These are phyloP conservation scores for Limnothrissa miodon DNA, from an alignment of 2,113 vertebrate genomes.

Conservation along the genomic window DNA sequence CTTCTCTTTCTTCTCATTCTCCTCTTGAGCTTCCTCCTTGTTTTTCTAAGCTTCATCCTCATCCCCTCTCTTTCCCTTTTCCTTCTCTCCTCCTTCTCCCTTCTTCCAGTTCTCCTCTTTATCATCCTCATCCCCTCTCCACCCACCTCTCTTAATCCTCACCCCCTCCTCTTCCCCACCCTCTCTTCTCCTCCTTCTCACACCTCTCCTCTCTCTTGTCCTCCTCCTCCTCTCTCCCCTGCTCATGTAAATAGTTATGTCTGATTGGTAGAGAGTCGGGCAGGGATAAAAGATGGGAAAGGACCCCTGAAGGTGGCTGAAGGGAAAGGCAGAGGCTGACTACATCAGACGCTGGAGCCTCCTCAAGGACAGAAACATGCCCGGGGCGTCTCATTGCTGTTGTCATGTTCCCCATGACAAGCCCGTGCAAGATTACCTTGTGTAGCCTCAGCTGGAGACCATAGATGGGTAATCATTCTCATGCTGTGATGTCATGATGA, in stretches of 20 bases:
- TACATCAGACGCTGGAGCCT: not conserved
- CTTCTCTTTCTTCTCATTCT: too few relatives aligned
- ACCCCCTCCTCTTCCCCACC: not conserved
- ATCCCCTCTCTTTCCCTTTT: slow-evolving; percentile 12
- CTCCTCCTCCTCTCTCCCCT: not conserved
- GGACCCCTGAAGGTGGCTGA: not conserved
- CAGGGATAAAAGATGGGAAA: not conserved
- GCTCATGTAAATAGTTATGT: not conserved
- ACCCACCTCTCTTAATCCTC: not conserved
- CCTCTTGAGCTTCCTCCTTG: too few relatives aligned
- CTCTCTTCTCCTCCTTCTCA: slow-evolving; percentile 21
- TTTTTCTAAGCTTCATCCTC: not conserved
- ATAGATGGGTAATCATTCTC: not conserved
- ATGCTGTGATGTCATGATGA: not conserved
- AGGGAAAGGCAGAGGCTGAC: not conserved
- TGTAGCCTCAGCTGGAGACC: not conserved
- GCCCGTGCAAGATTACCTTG: not conserved
- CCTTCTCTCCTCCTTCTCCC: not conserved
- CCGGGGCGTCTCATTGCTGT: not conserved
- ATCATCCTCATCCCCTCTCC: too few relatives aligned
- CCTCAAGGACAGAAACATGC: not conserved
- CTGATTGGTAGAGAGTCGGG: not conserved
- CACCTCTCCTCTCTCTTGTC: not conserved
- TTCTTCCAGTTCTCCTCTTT: too few relatives aligned
- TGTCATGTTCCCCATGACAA: not conserved